phyloP scores from a whole-genome alignment of 2,113 vertebrate species.

The Nothoprocta perdicaria region DNA sequence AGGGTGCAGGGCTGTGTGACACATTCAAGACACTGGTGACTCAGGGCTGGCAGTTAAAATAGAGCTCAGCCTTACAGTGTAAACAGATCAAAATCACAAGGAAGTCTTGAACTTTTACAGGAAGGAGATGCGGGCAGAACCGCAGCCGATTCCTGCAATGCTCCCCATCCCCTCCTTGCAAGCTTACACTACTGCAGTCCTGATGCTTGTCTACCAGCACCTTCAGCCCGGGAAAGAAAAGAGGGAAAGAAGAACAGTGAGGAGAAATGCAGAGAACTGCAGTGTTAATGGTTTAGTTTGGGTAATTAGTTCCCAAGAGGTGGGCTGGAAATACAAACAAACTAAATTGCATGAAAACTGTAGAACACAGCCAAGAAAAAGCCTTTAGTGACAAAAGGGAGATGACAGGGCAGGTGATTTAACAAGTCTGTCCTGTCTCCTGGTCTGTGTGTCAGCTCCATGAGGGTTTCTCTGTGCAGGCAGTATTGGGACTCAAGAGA shows the following conservation, averaged over 20 bases:
- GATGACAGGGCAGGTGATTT: not conserved
- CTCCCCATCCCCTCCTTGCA: not conserved
- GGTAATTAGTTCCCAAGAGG: not conserved
- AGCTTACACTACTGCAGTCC: not conserved
- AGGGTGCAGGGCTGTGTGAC: not conserved
- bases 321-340: not conserved
- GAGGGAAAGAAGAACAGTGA: not conserved
- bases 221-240: not conserved
- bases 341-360: not conserved
- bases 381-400: not conserved
- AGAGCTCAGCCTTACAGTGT: not conserved
- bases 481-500: not conserved
- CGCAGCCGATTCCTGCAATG: not conserved
- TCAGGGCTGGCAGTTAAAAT: not conserved
- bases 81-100: not conserved
- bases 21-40: not conserved
- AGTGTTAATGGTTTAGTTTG: not conserved
- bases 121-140: not conserved
- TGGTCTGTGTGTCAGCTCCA: not conserved
- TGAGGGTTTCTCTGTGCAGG: not conserved
- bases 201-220: not conserved
- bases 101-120: not conserved
- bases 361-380: not conserved
- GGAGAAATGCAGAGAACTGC: not conserved
- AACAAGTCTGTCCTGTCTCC: not conserved